A percentile compares a stretch with the other conserved stretches of the same genome.
These are phyloP conservation scores for Tragelaphus imberbis DNA, from an alignment of 2,113 vertebrate genomes.

Conservation along the genomic window DNA sequence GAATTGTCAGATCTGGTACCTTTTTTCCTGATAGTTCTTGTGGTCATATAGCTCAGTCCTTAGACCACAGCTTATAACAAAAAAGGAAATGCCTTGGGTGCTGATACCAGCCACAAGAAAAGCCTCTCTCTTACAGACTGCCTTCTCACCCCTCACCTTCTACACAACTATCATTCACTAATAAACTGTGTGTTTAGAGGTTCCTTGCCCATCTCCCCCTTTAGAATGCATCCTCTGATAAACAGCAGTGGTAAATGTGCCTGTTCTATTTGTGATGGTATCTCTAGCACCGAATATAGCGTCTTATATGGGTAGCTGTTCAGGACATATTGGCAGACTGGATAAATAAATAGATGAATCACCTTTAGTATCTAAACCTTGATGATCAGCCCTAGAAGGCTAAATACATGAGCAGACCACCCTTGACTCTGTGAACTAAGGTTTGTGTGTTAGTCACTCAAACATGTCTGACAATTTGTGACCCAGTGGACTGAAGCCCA, in stretches of 20 bases:
- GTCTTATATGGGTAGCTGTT: background rate
- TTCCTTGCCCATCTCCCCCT: no score
- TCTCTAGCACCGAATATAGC: rapidly evolving
- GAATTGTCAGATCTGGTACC: background rate
- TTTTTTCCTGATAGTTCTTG: background rate
- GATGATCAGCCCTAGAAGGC: background rate
- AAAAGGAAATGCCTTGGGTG: background rate
- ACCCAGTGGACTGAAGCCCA: background rate
- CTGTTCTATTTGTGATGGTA: background rate
- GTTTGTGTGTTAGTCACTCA: background rate
- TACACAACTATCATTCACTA: background rate
- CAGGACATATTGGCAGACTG: background rate
- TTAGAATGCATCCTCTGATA: background rate
- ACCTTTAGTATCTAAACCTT: background rate
- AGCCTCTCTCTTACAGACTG: background rate
- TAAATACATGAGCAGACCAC: background rate
- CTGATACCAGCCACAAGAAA: background rate
- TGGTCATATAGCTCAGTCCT: background rate
- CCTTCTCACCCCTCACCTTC: background rate
- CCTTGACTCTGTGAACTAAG: background rate
- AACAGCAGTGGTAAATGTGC: background rate
- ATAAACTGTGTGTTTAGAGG: background rate
- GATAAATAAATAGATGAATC: background rate
- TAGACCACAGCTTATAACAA: background rate
- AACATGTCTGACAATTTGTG: background rate